A percentile compares a stretch with the other conserved stretches of the same genome.
These are phyloP conservation scores for Graptemys geographica DNA, from an alignment of 2,797 vertebrate genomes.

Conservation along the genomic window DNA sequence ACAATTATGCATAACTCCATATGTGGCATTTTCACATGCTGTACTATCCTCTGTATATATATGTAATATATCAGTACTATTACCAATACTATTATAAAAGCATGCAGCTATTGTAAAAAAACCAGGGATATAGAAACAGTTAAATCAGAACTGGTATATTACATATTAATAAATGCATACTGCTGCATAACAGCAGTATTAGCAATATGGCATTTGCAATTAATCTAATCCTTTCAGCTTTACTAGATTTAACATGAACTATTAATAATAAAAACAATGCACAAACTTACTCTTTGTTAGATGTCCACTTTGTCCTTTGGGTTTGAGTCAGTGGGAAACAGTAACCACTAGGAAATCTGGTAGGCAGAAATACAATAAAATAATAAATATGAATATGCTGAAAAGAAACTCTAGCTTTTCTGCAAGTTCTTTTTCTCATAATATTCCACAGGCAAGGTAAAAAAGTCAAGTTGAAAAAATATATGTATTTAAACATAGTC, in stretches of 20 bases:
- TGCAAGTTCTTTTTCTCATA: conserved; percentile 69
- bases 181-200: conserved; percentile 28
- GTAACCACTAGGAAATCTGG: conserved; percentile 74
- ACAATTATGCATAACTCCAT: conserved; percentile 47
- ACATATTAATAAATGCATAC: conserved; percentile 36
- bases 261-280: conserved; percentile 58
- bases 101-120: conserved; percentile 30
- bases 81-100: neutral
- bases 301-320: conserved; percentile 66
- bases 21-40: conserved; percentile 43
- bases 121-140: conserved; percentile 42
- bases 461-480: conserved; percentile 77
- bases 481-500: conserved; percentile 75
- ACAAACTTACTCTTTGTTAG: conserved; percentile 80
- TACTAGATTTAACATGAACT: conserved; percentile 19
- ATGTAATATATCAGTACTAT: neutral
- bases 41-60: conserved; percentile 26
- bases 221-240: conserved; percentile 57
- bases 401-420: conserved; percentile 72
- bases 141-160: conserved; percentile 60
- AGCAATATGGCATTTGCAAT: conserved; percentile 18
- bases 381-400: conserved; percentile 74
- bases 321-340: conserved; percentile 64
- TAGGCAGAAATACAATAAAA: conserved; percentile 74
- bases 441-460: conserved; percentile 70